Percentiles rank a stretch among this genome's conserved stretches.
phyloP scores from a whole-genome alignment of 64 coral and sea anemone genomes.

The Pachyseris speciosa region DNA sequence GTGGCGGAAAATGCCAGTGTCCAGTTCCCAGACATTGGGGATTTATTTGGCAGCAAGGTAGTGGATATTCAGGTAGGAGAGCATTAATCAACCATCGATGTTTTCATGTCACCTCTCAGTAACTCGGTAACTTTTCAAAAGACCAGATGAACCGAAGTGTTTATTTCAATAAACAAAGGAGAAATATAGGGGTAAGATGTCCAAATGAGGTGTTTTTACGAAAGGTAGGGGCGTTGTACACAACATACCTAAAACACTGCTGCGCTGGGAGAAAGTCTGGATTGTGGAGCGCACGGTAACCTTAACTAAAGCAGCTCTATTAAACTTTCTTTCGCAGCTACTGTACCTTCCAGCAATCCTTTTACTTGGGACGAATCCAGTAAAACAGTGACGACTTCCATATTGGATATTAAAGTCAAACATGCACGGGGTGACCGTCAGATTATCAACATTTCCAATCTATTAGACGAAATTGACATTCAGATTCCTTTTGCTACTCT shows the following conservation, averaged over 20 bases:
- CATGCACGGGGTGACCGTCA: not conserved
- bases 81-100: too few species aligned
- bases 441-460: constrained; percentile 1
- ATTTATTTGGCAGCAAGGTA: not conserved
- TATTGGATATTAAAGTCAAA: constrained; percentile 22
- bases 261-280: too few species aligned
- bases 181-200: too few species aligned
- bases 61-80: constrained; percentile 27
- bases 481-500: not conserved
- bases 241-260: too few species aligned
- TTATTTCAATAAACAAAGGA: too few species aligned
- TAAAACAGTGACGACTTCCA: not conserved
- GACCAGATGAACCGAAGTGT: too few species aligned
- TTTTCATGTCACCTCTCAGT: too few species aligned
- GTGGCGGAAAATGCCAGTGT: constrained; percentile 6
- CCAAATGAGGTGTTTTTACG: too few species aligned
- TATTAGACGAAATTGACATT: constrained; percentile 43
- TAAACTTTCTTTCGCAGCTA: constrained; percentile 2
- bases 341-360: constrained; percentile 26
- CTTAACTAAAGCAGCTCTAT: not conserved
- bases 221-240: too few species aligned
- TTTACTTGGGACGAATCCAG: constrained; percentile 57
- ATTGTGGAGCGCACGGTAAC: too few species aligned
- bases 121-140: too few species aligned
- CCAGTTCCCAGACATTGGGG: constrained; percentile 4